Conservation (phyloP, 2,888 invertebrate species). For the Gonocerus acuteangulatus region DNA sequence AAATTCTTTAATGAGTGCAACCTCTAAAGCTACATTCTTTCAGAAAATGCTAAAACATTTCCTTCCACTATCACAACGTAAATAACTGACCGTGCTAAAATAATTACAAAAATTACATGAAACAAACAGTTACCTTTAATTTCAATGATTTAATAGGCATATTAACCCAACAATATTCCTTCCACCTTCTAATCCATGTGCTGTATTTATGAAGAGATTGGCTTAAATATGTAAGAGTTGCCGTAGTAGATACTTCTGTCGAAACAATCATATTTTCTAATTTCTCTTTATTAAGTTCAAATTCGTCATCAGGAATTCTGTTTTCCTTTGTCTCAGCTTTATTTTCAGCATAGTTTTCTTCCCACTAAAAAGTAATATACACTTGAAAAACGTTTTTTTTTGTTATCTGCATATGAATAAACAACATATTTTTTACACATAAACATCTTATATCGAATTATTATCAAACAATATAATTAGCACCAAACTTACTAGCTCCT, state of each 20-base stretch:
- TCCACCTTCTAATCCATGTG: slow-evolving; percentile 6
- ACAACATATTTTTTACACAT: no score
- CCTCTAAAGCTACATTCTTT: no score
- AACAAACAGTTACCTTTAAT: no score
- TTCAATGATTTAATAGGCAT: slow-evolving; percentile 1
- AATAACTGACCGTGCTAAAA: no score
- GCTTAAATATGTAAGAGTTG: background rate
- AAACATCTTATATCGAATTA: no score
- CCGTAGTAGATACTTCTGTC: background rate
- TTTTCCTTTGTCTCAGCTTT: background rate
- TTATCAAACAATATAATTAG: no score
- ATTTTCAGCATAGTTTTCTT: slow-evolving; percentile 4
- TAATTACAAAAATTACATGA: no score
- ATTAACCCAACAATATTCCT: background rate
- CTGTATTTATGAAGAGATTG: background rate
- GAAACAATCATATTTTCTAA: background rate
- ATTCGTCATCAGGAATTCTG: background rate
- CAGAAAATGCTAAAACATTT: no score
- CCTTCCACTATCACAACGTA: no score
- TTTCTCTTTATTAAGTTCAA: slow-evolving; percentile 5
- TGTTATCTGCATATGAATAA: no score
- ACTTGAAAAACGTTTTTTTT: no score
- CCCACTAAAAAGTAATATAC: background rate
- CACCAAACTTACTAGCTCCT: background rate
- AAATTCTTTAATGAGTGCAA: no score